phyloP scores from a whole-genome alignment of 1,140 invertebrate genomes.

The Drosophila athabasca region DNA sequence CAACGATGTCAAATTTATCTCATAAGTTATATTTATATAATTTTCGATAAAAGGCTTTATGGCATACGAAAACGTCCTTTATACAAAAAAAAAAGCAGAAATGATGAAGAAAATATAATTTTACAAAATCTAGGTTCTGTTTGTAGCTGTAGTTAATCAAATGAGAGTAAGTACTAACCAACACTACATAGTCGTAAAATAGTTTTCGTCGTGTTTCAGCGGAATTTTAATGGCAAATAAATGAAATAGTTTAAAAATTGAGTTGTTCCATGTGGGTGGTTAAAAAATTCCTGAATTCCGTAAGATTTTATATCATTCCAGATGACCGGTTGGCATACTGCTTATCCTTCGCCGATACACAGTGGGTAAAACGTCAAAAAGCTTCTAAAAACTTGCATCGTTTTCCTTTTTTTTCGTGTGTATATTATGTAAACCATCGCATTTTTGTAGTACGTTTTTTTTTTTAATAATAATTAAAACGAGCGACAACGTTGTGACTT shows the following conservation, averaged over 20 bases:
- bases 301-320: too few relatives aligned
- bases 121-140: conserved; percentile 58
- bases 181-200: conserved; percentile 20
- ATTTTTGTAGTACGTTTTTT: too few relatives aligned
- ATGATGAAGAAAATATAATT: conserved; percentile 42
- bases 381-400: too few relatives aligned
- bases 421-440: too few relatives aligned
- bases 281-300: too few relatives aligned
- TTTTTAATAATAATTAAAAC: too few relatives aligned
- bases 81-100: conserved; percentile 14
- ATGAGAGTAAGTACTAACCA: conserved; percentile 43
- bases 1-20: conserved; percentile 51
- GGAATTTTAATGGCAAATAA: conserved; percentile 71
- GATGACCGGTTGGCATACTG: too few relatives aligned
- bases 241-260: conserved; percentile 37
- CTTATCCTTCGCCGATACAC: too few relatives aligned
- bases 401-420: too few relatives aligned
- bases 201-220: conserved; percentile 59
- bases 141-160: conserved; percentile 48
- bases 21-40: conserved; percentile 43
- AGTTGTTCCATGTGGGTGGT: too few relatives aligned
- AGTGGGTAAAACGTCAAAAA: too few relatives aligned
- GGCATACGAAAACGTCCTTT: conserved; percentile 44
- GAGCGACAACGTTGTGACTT: too few relatives aligned
- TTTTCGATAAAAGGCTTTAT: conserved; percentile 52